A percentile compares a stretch with the other conserved stretches of the same genome.
Evolutionary conservation across 1,140 invertebrate species (phyloP).

Genomic region (honey bee (Apis mellifera)): Amel_HAv3.1 CM009937.2:10368501-10369000

Average conservation of each 20-base stretch:
- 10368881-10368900: conserved; percentile 29
- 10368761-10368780: conserved; percentile 61
- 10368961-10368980: conserved; percentile 60
- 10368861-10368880: conserved; percentile 30
- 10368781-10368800: conserved; percentile 62
- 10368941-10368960: conserved; percentile 34
- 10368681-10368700: conserved; percentile 18
- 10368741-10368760: conserved; percentile 28
- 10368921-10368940: not conserved
- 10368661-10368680: conserved; percentile 29
- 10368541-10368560: conserved; percentile 57
- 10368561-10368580: conserved; percentile 69
- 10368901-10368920: conserved; percentile 54
- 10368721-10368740: conserved; percentile 11
- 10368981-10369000: conserved; percentile 45
- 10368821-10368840: conserved; percentile 71
- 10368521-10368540: conserved; percentile 5
- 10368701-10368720: conserved; percentile 45
- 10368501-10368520: conserved; percentile 10
- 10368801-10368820: conserved; percentile 70
- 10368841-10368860: conserved; percentile 71
- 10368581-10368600: conserved; percentile 75
- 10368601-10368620: conserved; percentile 73
- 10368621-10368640: conserved; percentile 65
- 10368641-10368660: conserved; percentile 56